Conservation (phyloP, 2,888 invertebrate species). For the Lasioglossum vierecki region DNA sequence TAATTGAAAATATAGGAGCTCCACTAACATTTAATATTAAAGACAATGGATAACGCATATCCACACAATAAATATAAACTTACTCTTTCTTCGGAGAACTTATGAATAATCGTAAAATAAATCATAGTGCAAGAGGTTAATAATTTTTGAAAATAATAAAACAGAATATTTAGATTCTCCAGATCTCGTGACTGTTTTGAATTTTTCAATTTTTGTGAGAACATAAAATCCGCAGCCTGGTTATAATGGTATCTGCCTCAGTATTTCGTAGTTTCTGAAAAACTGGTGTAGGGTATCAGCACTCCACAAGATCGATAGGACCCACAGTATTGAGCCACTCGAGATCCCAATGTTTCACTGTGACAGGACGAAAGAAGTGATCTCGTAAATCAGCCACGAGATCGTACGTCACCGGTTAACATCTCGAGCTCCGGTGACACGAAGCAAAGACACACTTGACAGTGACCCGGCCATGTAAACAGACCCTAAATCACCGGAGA, state of each 20-base stretch:
- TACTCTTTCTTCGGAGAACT: too few relatives aligned
- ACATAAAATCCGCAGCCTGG: neutral
- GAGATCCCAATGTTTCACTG: neutral
- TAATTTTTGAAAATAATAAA: too few relatives aligned
- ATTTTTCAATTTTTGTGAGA: too few relatives aligned
- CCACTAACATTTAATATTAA: too few relatives aligned
- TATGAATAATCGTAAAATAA: too few relatives aligned
- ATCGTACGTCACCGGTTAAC: slow-evolving; percentile 10
- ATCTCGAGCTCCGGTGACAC: slow-evolving; percentile 5
- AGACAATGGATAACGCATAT: too few relatives aligned
- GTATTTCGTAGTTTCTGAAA: neutral
- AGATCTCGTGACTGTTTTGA: too few relatives aligned
- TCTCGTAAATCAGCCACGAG: neutral
- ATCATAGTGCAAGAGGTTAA: too few relatives aligned
- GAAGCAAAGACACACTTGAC: slow-evolving; percentile 11
- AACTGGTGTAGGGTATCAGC: neutral
- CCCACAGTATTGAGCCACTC: neutral
- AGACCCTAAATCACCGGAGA: slow-evolving; percentile 27
- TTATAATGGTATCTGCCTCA: neutral
- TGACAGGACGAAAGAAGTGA: slow-evolving; percentile 4
- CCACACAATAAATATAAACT: too few relatives aligned
- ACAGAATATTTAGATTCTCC: too few relatives aligned
- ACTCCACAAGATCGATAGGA: neutral
- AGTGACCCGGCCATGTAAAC: slow-evolving; percentile 9
- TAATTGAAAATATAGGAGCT: neutral